These are phyloP conservation scores for Lordiphosa collinella DNA, from an alignment of 1,140 invertebrate species.

Conservation along the genomic window DNA sequence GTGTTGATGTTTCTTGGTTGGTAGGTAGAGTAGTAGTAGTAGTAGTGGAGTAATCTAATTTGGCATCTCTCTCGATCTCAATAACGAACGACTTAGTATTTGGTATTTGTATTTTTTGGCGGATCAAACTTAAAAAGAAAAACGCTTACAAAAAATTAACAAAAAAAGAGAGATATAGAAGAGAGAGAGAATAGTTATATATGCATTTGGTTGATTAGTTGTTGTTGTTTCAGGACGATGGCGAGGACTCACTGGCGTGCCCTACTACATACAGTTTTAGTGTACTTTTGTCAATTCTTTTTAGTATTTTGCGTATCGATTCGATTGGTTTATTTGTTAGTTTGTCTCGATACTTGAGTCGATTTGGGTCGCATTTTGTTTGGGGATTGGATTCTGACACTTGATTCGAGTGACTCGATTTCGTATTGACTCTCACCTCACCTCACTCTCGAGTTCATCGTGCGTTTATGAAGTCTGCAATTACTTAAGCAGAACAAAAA, in stretches of 20 bases:
- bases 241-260: slow-evolving; percentile 40
- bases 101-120: slow-evolving; percentile 42
- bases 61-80: slow-evolving; percentile 62
- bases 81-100: slow-evolving; percentile 24
- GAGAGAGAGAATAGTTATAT: slow-evolving; percentile 75
- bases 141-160: slow-evolving; percentile 65
- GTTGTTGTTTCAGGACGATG: slow-evolving; percentile 39
- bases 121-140: slow-evolving; percentile 59
- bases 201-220: slow-evolving; percentile 69
- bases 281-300: slow-evolving; percentile 9
- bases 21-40: slow-evolving; percentile 41
- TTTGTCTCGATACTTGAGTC: slow-evolving; percentile 42
- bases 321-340: slow-evolving; percentile 31
- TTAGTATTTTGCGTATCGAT: slow-evolving; percentile 24
- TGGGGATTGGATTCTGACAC: slow-evolving; percentile 15
- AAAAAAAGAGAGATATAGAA: slow-evolving; percentile 63
- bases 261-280: slow-evolving; percentile 19
- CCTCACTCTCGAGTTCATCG: slow-evolving; percentile 75
- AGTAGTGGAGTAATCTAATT: slow-evolving; percentile 55
- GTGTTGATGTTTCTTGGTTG: slow-evolving; percentile 47
- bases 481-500: slow-evolving; percentile 79
- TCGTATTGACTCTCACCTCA: slow-evolving; percentile 71
- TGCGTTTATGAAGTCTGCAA: slow-evolving; percentile 79
- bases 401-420: slow-evolving; percentile 17
- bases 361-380: slow-evolving; percentile 23